phyloP scores from a whole-genome alignment of 2,797 vertebrate species.

The Esox lucius region DNA sequence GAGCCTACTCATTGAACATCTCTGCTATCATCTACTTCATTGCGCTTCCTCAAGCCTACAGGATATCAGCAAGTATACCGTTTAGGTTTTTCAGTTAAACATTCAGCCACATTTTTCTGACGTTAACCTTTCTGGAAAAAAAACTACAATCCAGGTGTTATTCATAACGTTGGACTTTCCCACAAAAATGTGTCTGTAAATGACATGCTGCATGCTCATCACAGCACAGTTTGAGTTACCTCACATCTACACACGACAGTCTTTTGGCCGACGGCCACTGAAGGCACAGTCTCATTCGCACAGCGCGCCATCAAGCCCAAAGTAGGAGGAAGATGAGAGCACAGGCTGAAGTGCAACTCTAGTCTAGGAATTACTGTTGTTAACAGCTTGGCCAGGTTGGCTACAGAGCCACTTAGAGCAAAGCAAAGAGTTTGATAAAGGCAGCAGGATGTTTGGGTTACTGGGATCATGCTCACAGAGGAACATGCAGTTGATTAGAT shows the following conservation, averaged over 20 bases:
- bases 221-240: constrained; percentile 13
- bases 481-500: constrained; percentile 43
- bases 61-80: neutral
- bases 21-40: neutral
- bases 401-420: constrained; percentile 34
- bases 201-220: constrained; percentile 55
- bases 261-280: constrained; percentile 23
- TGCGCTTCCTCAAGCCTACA: neutral
- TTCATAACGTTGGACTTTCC: neutral
- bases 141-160: constrained; percentile 23
- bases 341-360: constrained; percentile 32
- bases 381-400: constrained; percentile 19
- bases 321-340: constrained; percentile 38
- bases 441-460: constrained; percentile 30
- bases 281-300: constrained; percentile 66
- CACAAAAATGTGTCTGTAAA: neutral
- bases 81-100: neutral
- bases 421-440: constrained; percentile 43
- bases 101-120: neutral
- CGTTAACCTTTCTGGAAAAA: neutral
- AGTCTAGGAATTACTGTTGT: constrained; percentile 13
- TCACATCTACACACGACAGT: constrained; percentile 14
- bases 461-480: constrained; percentile 26
- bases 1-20: neutral
- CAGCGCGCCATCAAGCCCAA: constrained; percentile 48